These are phyloP conservation scores for Pseudoips prasinana DNA, from an alignment of 2,888 invertebrate genomes.

Conservation along the genomic window DNA sequence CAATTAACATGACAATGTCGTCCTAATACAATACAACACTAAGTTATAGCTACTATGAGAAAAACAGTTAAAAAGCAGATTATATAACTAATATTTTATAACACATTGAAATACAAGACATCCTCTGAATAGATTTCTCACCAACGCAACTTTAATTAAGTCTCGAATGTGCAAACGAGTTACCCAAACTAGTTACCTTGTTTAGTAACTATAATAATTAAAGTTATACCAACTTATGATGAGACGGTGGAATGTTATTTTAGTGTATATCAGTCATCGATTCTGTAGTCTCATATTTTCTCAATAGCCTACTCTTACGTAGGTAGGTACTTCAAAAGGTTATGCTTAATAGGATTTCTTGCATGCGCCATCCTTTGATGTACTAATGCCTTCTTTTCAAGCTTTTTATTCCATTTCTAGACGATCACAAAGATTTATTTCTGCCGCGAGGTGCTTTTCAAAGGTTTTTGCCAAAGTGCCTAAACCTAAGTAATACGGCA, in stretches of 20 bases:
- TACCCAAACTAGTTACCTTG: conserved; percentile 63
- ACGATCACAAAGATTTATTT: conserved; percentile 17
- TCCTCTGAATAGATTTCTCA: too few species aligned
- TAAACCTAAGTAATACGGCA: too few species aligned
- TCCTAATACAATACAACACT: too few species aligned
- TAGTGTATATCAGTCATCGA: conserved; percentile 27
- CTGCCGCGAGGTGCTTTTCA: conserved; percentile 7
- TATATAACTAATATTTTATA: too few species aligned
- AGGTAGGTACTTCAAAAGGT: conserved; percentile 31
- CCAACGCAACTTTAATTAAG: conserved; percentile 50
- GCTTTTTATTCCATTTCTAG: conserved; percentile 21
- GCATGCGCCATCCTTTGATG: conserved; percentile 30
- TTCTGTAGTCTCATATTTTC: conserved; percentile 2
- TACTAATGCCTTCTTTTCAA: conserved; percentile 23
- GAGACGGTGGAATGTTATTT: conserved; percentile 37
- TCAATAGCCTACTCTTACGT: conserved; percentile 17
- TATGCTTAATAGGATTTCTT: conserved; percentile 32
- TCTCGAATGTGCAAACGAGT: conserved; percentile 60
- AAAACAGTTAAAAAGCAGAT: too few species aligned
- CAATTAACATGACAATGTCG: too few species aligned
- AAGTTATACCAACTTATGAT: conserved; percentile 56
- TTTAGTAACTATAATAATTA: conserved; percentile 58
- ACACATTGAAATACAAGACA: too few species aligned
- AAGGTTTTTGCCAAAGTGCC: conserved; percentile 4
- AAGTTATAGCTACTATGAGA: too few species aligned